A percentile compares a stretch with the other conserved stretches of the same genome.
Conservation (phyloP, 2,797 vertebrate genomes). For the Silurus aristotelis region DNA sequence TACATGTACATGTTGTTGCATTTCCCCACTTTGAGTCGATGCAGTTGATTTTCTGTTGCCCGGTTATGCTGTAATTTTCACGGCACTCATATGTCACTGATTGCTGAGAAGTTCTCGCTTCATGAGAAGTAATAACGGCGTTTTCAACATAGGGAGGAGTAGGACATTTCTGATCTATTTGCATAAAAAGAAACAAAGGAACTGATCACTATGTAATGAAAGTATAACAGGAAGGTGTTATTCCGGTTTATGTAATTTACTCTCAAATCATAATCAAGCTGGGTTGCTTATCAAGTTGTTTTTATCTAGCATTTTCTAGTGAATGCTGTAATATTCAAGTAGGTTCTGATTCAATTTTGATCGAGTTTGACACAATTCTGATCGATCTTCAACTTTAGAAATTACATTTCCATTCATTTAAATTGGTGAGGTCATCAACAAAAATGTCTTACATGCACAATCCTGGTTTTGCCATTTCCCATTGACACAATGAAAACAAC, state of each 20-base stretch:
- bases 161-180: background rate
- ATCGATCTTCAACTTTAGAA: too few species aligned
- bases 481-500: slow-evolving; percentile 31
- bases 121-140: slow-evolving; percentile 18
- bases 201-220: too few species aligned
- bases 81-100: slow-evolving; percentile 9
- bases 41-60: background rate
- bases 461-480: slow-evolving; percentile 28
- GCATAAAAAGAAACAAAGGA: background rate
- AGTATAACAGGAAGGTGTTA: background rate
- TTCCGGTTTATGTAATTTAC: background rate
- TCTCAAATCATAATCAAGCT: background rate
- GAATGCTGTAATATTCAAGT: background rate
- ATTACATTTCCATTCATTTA: background rate
- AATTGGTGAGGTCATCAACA: background rate
- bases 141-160: slow-evolving; percentile 50
- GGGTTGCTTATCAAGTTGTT: background rate
- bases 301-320: background rate
- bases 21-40: background rate
- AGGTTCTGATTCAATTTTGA: background rate
- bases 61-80: background rate
- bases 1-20: slow-evolving; percentile 21
- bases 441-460: slow-evolving; percentile 9
- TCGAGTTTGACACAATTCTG: too few species aligned
- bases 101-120: background rate